Percentiles rank a stretch among this genome's conserved stretches.
These are phyloP conservation scores for Spodoptera frugiperda DNA, from an alignment of 1,140 invertebrate genomes.

Conservation along the genomic window DNA sequence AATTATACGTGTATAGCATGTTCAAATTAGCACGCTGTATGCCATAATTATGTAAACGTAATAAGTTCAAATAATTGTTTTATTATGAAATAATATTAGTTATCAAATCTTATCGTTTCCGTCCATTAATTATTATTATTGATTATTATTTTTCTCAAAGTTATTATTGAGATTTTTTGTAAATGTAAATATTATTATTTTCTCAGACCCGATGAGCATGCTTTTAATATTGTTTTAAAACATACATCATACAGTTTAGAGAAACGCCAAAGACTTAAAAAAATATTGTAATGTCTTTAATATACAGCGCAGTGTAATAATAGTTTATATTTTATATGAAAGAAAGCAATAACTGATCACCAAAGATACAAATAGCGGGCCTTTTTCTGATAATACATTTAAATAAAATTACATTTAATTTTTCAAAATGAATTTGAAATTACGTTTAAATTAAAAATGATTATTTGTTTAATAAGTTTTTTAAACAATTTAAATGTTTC, in stretches of 20 bases:
- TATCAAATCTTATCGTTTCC: conserved; percentile 80
- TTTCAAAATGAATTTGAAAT: conserved; percentile 6
- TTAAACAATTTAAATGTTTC: neutral
- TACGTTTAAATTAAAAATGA: conserved; percentile 23
- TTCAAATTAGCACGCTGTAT: conserved; percentile 52
- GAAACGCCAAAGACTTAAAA: conserved; percentile 80
- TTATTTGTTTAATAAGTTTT: neutral
- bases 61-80: conserved; percentile 62
- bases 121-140: conserved; percentile 78
- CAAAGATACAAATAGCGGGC: conserved; percentile 69
- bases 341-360: conserved; percentile 72
- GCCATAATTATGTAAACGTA: conserved; percentile 61
- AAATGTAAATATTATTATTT: conserved; percentile 54
- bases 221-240: conserved; percentile 63
- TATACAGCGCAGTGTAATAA: conserved; percentile 56
- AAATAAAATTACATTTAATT: neutral
- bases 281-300: conserved; percentile 67
- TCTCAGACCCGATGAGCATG: conserved; percentile 41
- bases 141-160: conserved; percentile 53
- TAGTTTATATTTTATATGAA: conserved; percentile 64
- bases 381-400: conserved; percentile 56
- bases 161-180: conserved; percentile 50
- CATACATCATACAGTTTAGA: conserved; percentile 83
- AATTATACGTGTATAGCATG: conserved; percentile 50
- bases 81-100: conserved; percentile 55